Conservation (phyloP, 2,888 invertebrate genomes). For the Plebejus anna region DNA sequence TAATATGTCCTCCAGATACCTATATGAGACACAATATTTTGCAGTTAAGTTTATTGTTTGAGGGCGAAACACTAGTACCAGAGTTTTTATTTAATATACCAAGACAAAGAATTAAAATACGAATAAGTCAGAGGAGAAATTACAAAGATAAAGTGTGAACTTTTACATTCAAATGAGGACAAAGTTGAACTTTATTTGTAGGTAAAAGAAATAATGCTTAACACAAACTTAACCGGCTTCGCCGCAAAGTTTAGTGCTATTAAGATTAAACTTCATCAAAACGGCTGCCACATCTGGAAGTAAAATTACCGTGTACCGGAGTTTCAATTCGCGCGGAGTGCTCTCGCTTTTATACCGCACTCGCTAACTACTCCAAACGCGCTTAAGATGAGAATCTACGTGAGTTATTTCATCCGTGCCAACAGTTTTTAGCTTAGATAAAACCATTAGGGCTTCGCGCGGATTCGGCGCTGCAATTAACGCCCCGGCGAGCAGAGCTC, state of each 20-base stretch:
- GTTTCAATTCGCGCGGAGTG: constrained; percentile 33
- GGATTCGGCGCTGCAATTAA: constrained; percentile 48
- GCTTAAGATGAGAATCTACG: constrained; percentile 38
- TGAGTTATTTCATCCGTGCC: constrained; percentile 42
- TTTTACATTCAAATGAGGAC: constrained; percentile 20
- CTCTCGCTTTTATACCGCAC: constrained; percentile 39
- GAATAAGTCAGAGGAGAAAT: background rate
- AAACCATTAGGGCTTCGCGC: constrained; percentile 45
- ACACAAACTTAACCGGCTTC: constrained; percentile 17
- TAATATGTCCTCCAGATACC: background rate
- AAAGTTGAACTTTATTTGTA: constrained; percentile 13
- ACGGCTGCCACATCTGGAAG: constrained; percentile 42
- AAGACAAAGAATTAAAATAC: background rate
- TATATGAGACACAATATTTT: background rate
- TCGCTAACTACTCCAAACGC: constrained; percentile 37
- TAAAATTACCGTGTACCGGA: constrained; percentile 43
- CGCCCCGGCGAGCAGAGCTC: constrained; percentile 42
- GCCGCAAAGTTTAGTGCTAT: constrained; percentile 7
- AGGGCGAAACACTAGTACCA: background rate
- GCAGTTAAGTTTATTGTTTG: too few relatives aligned
- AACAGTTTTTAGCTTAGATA: constrained; percentile 47
- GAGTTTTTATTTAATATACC: background rate
- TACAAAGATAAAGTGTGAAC: constrained; percentile 1
- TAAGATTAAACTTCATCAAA: constrained; percentile 27
- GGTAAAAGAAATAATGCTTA: constrained; percentile 21